phyloP scores from a whole-genome alignment of 2,797 vertebrate genomes.

The Molossus alvarezi region DNA sequence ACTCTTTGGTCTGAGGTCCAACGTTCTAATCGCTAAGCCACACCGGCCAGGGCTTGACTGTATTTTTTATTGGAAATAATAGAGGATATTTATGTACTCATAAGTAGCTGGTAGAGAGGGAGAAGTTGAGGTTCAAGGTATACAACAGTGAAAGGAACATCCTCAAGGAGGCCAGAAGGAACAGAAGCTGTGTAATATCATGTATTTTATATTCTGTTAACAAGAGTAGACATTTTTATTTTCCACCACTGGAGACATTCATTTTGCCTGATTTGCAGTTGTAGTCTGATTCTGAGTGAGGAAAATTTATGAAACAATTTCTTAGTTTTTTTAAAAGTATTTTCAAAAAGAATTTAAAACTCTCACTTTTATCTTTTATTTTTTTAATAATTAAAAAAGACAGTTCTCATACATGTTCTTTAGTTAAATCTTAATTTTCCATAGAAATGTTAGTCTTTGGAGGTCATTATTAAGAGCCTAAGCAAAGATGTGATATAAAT shows the following conservation, averaged over 20 bases:
- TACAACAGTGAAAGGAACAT: background rate
- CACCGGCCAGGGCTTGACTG: too few relatives aligned
- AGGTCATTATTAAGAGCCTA: background rate
- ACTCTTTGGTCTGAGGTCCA: too few relatives aligned
- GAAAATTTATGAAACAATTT: background rate
- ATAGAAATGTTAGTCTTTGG: slow-evolving; percentile 21
- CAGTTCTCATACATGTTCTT: background rate
- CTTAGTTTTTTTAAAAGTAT: background rate
- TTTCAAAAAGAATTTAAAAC: slow-evolving; percentile 28
- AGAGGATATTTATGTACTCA: background rate
- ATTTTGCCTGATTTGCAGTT: background rate
- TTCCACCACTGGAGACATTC: background rate
- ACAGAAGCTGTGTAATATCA: background rate
- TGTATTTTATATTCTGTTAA: background rate
- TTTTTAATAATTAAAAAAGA: slow-evolving; percentile 13
- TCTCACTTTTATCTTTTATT: background rate
- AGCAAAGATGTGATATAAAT: background rate
- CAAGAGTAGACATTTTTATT: background rate
- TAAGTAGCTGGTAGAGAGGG: background rate
- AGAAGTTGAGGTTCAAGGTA: slow-evolving; percentile 26
- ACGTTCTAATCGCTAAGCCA: too few relatives aligned
- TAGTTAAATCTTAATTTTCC: slow-evolving; percentile 32
- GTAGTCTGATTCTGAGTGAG: background rate
- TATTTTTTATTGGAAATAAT: background rate
- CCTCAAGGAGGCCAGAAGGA: background rate